Base-by-base conservation (phyloP, 2,113 vertebrate genomes). In the Lontra canadensis region DNA sequence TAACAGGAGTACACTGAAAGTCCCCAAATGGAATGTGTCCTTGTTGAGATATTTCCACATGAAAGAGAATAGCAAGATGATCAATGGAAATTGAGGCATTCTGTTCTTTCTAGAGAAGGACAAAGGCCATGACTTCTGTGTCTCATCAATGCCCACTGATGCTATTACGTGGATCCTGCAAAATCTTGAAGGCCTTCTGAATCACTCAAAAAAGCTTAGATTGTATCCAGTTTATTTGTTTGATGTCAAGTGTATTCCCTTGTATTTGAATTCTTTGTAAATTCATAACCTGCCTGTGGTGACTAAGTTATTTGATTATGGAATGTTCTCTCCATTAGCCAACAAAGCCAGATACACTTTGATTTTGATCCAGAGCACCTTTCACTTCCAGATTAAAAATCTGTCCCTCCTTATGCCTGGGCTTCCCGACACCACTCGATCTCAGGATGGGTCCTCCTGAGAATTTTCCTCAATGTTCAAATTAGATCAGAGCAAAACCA, bases 211-310 rank as follows among this genome's bases (percentile, higher is more conserved):
- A 67, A 59, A 74, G 8, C 44, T 83, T 39, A 57, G 36, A 52
- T 25, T 47, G 20, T 55, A 26, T 65, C 44, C 81, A 14, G 31
- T 65, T 89, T 81, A 47, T 14, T 55, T 89, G 47, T 76, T 82
- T 42, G 57, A 11, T 71, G 67, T n/a, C 92, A 89, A 90, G 95
- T 73, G 42, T n/a, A 57, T 65, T 91, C 74, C 67, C 71, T 94
- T 69, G 59, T 55, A 79, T 95, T 88, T 91, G 65, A 88, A 92
- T 94, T 90, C 89, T 93, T 88, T 49, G 34, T 88, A 44, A 71
- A 78, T 52, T 74, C 2, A 34, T n/a, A 11, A 61, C 79, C 52
- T 81, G 69, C n/a, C 25, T 65, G 25, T 71, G 79, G 49, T 59
- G 31, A 80, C 36, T 42, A 39, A 15, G 39, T 67, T 49, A 81